Evolutionary conservation across 1,140 invertebrate species (phyloP).

Genomic region (Heterodera carotae): DNA sequence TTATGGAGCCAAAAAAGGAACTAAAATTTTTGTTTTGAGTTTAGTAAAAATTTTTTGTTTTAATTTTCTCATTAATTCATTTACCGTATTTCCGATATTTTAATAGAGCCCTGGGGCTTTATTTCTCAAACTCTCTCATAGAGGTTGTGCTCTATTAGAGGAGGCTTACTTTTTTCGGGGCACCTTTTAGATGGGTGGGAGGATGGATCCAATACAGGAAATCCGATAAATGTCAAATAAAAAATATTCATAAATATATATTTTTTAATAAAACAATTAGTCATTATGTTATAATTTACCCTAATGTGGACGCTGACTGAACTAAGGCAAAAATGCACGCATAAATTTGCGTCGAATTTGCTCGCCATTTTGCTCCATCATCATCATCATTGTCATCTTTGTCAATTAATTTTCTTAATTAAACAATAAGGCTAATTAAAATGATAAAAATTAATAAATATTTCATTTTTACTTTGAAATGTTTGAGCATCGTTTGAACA

Average conservation of each 20-base stretch:
- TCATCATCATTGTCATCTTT: too few species aligned
- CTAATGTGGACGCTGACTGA: constrained; percentile 25
- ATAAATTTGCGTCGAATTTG: constrained; percentile 22
- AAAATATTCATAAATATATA: background rate
- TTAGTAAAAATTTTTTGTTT: background rate
- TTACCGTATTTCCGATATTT: too few species aligned
- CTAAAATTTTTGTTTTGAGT: background rate
- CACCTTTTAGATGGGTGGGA: too few species aligned
- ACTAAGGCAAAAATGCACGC: constrained; percentile 24
- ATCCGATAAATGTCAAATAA: background rate
- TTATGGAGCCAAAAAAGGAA: constrained; percentile 18
- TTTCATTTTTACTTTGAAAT: constrained; percentile 14
- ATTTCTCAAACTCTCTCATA: too few species aligned
- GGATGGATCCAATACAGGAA: too few species aligned
- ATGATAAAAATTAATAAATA: background rate
- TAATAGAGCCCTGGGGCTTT: too few species aligned
- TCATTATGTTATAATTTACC: too few species aligned
- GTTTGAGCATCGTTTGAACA: constrained; percentile 14
- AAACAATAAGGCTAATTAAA: background rate
- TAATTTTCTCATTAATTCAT: too few species aligned
- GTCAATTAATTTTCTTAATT: constrained; percentile 11
- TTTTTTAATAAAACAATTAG: background rate
- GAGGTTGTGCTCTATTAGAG: too few species aligned
- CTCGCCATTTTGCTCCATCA: background rate
- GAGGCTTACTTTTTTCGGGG: too few species aligned